These are phyloP conservation scores for Actinernus sp. DNA, from an alignment of 92 coral and sea anemone species.

Conservation along the genomic window DNA sequence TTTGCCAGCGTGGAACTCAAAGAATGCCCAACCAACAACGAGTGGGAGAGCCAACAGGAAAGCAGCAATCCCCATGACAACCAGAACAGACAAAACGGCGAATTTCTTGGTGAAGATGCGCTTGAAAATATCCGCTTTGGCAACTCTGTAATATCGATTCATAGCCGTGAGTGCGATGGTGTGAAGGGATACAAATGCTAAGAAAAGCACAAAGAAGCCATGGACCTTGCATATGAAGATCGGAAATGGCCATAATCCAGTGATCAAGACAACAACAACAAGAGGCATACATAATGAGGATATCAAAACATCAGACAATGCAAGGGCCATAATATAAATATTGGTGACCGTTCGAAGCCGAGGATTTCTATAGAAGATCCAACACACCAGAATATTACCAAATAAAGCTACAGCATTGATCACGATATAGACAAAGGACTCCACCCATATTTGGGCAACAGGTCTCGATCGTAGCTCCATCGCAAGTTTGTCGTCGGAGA, in stretches of 20 bases:
- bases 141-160: conserved; percentile 60
- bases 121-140: conserved; percentile 40
- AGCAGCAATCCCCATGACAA: conserved; percentile 30
- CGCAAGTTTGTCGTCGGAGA: background rate
- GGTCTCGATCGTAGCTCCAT: conserved; percentile 7
- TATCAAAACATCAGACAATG: conserved; percentile 56
- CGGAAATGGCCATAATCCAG: conserved; percentile 54
- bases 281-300: conserved; percentile 60
- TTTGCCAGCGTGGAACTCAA: conserved; percentile 60
- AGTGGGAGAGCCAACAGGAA: conserved; percentile 46
- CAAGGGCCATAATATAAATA: conserved; percentile 51
- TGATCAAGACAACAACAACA: conserved; percentile 44
- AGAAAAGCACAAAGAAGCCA: conserved; percentile 49
- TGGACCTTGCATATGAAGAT: conserved; percentile 39
- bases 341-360: conserved; percentile 47
- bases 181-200: conserved; percentile 61
- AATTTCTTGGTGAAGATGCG: conserved; percentile 44
- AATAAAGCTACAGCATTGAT: conserved; percentile 46
- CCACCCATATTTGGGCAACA: background rate
- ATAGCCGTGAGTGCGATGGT: conserved; percentile 55
- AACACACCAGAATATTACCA: conserved; percentile 63
- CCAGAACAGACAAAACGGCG: conserved; percentile 15
- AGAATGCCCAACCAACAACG: conserved; percentile 36
- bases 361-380: conserved; percentile 42
- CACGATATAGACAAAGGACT: conserved; percentile 1